These are phyloP conservation scores for Lissonota sp. DNA, from an alignment of 2,888 invertebrate genomes.

Conservation along the genomic window DNA sequence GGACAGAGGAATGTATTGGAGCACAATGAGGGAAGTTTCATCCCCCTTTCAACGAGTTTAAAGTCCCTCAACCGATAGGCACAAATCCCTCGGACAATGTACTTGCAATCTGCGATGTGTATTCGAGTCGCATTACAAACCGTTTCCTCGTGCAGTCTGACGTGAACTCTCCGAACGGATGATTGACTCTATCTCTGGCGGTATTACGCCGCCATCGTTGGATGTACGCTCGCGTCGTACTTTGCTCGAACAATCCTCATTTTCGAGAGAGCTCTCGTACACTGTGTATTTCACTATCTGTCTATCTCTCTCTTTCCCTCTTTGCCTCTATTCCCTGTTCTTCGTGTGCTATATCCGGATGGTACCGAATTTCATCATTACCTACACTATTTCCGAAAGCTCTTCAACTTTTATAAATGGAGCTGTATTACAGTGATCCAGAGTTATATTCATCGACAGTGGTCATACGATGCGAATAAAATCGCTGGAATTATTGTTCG, in stretches of 20 bases:
- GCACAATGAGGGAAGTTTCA: conserved; percentile 28
- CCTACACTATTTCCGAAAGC: neutral
- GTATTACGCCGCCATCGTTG: neutral
- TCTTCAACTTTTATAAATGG: neutral
- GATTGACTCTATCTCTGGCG: conserved; percentile 26
- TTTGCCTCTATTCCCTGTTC: no score
- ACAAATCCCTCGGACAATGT: conserved; percentile 42
- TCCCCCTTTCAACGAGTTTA: conserved; percentile 22
- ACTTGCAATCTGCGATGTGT: conserved; percentile 16
- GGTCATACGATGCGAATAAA: no score
- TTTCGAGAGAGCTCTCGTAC: conserved; percentile 11
- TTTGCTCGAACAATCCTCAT: conserved; percentile 32
- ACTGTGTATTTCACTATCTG: no score
- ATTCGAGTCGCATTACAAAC: conserved; percentile 12
- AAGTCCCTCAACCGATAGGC: conserved; percentile 22
- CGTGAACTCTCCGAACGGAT: conserved; percentile 32
- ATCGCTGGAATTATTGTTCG: no score
- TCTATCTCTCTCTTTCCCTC: neutral
- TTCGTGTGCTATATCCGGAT: conserved; percentile 8
- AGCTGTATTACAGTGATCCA: no score
- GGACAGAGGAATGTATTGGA: neutral
- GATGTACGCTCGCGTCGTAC: conserved; percentile 4
- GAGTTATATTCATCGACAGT: no score
- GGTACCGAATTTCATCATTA: conserved; percentile 22
- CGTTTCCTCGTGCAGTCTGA: no score